phyloP scores from a whole-genome alignment of 2,113 vertebrate genomes.

The Archilochus colubris region DNA sequence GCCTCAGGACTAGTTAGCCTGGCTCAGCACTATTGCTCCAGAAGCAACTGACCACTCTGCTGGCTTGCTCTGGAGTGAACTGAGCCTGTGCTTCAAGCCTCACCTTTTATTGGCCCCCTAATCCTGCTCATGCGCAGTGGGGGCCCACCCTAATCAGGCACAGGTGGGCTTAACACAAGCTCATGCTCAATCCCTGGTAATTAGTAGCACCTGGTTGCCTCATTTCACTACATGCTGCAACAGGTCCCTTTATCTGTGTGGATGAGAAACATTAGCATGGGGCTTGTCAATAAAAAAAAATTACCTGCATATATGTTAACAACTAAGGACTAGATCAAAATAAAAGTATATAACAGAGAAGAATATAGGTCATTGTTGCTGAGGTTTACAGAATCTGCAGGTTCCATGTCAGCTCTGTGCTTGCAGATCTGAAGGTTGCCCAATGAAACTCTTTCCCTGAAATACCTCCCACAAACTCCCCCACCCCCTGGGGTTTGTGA shows the following conservation, averaged over 20 bases:
- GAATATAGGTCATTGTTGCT: background rate
- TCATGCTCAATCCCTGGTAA: too few relatives aligned
- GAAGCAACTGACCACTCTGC: too few relatives aligned
- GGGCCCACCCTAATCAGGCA: too few relatives aligned
- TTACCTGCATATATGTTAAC: background rate
- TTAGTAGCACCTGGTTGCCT: too few relatives aligned
- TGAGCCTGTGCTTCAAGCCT: too few relatives aligned
- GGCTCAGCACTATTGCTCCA: too few relatives aligned
- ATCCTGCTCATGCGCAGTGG: too few relatives aligned
- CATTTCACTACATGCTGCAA: background rate
- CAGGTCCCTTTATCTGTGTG: background rate
- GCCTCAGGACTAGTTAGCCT: too few relatives aligned
- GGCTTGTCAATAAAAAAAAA: background rate
- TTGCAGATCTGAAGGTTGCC: background rate
- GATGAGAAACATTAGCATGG: background rate
- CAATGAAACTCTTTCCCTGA: background rate
- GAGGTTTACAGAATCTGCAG: background rate
- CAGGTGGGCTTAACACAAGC: too few relatives aligned
- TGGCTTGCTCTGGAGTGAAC: too few relatives aligned
- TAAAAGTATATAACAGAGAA: background rate
- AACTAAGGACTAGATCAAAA: background rate
- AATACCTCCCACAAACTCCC: background rate
- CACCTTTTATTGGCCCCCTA: too few relatives aligned
- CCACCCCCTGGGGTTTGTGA: background rate
- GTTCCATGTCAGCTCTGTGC: background rate